Base-by-base conservation (phyloP, 2,113 vertebrate species). In the Apaloderma vittatum region DNA sequence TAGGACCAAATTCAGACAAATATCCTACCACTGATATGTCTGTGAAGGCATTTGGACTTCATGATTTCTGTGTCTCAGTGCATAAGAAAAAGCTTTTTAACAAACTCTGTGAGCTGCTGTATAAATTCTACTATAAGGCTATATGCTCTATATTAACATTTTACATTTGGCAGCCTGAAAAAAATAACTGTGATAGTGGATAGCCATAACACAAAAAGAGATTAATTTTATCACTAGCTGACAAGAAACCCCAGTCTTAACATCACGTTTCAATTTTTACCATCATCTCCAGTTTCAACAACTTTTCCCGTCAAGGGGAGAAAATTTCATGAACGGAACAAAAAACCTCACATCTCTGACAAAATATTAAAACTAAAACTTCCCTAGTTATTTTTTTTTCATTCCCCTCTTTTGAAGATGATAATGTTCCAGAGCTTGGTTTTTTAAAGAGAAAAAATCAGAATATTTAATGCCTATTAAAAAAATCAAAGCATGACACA, bases 1-100 rank as follows among this genome's bases (percentile, higher is more conserved):
- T 4, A 51, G 21, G 20, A 68, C 8, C 11, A 36, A 70, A 24
- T 49, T 76, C 40, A 83, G 27, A 62, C 68, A 67, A 90, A 55
- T 57, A 61, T 27, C 30, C 27, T 63, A 54, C 15, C 36, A 40
- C 16, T 34, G 3, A 12, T 23, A 40, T 0, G 2, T 27, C 2
- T 6, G 30, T 21, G 23, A 88, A 86, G 34, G 22, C 51, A 75
- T 61, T 45, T 51, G 23, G 61, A 34, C 21, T 49, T 72, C 26
- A 17, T 21, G 19, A 51, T 77, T 86, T 49, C 45, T 37, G 17
- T 18, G 11, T 23, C 26, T 37, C 71, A 34, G 73, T 46, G 21
- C 9, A 2, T 17, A 61, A 54, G 26, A 23, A 68, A 57, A 59
- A 79, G 1, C 5, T 30, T 66, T n/a, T 45, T 12, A 92, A 67